Percentiles rank a stretch among this genome's conserved stretches.
phyloP scores from a whole-genome alignment of 2,113 vertebrate species.

The Anguilla japonica region DNA sequence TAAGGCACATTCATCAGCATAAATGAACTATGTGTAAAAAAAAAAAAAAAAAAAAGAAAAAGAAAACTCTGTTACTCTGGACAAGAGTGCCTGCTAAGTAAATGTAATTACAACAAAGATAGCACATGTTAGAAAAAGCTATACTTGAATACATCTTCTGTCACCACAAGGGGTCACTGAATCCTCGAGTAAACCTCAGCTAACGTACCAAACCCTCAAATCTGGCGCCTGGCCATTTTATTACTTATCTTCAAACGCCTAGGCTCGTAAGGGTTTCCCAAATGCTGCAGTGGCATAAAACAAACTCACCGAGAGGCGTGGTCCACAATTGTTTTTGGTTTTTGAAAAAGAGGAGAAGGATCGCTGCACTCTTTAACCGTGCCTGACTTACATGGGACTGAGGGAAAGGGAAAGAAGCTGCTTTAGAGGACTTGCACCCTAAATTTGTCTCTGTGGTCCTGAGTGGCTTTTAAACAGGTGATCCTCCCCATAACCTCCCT shows the following conservation, averaged over 20 bases:
- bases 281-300: neutral
- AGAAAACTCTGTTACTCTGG: neutral
- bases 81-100: too few species aligned
- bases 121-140: neutral
- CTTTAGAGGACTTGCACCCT: too few species aligned
- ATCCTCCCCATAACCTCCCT: neutral
- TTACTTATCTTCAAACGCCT: neutral
- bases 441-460: too few species aligned
- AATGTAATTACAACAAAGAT: neutral
- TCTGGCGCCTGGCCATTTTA: neutral
- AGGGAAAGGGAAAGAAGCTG: neutral
- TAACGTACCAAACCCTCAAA: neutral
- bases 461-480: neutral
- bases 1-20: too few species aligned
- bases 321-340: too few species aligned
- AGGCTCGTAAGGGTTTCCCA: neutral
- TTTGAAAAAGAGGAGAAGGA: too few species aligned
- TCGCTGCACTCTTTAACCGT: too few species aligned
- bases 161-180: neutral
- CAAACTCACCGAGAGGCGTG: neutral
- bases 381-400: too few species aligned
- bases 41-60: neutral
- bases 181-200: neutral
- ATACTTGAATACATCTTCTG: neutral
- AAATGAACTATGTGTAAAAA: too few species aligned